Conservation (phyloP, 2,888 invertebrate genomes). For the Orthosia incerta region DNA sequence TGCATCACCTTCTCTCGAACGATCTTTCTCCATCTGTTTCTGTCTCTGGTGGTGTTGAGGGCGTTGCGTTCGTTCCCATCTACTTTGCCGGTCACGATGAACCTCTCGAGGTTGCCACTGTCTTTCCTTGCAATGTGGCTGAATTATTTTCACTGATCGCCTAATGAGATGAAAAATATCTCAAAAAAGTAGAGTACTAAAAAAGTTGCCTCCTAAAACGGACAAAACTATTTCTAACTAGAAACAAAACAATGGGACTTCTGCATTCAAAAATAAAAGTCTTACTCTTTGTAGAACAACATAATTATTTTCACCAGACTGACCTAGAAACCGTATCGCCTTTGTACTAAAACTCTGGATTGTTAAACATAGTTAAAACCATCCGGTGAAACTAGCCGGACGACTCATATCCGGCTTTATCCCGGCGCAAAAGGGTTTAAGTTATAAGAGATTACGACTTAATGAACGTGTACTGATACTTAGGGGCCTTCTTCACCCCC, state of each 20-base stretch:
- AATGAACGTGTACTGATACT: background rate
- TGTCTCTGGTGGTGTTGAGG: too few species aligned
- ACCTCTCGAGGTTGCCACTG: too few species aligned
- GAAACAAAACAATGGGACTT: background rate
- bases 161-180: background rate
- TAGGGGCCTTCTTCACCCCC: too few species aligned
- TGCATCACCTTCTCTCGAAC: too few species aligned
- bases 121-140: too few species aligned
- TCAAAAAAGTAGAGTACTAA: too few species aligned
- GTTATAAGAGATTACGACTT: constrained; percentile 20
- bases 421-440: constrained; percentile 13
- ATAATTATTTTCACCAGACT: constrained; percentile 38
- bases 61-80: too few species aligned
- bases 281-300: constrained; percentile 26
- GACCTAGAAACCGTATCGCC: constrained; percentile 39
- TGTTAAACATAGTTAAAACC: constrained; percentile 67
- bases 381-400: constrained; percentile 65
- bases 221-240: background rate
- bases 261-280: background rate
- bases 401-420: constrained; percentile 64
- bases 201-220: too few species aligned
- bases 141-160: too few species aligned
- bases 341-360: constrained; percentile 57
- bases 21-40: too few species aligned
- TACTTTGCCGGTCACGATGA: too few species aligned